Evolutionary conservation across 2,797 vertebrate genomes (phyloP).

Genomic region (Acestrorhynchus altus): DNA sequence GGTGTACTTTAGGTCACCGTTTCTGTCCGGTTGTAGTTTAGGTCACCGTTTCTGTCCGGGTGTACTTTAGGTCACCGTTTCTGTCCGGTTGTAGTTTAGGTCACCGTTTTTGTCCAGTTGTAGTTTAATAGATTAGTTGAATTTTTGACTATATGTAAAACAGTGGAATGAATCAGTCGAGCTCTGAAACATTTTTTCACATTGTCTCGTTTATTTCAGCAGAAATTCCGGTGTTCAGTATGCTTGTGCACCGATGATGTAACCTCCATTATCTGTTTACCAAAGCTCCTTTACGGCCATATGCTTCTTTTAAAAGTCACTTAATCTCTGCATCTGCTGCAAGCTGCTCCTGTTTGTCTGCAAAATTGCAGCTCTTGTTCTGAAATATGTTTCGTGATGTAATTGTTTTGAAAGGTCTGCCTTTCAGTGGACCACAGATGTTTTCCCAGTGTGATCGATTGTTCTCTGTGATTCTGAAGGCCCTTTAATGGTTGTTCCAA

Average conservation of each 20-base stretch:
- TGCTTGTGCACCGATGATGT: neutral
- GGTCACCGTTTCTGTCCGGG: too few relatives aligned
- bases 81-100: too few relatives aligned
- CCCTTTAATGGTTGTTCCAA: constrained; percentile 19
- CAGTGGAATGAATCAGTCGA: too few relatives aligned
- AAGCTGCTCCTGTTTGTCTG: neutral
- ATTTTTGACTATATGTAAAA: too few relatives aligned
- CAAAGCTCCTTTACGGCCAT: neutral
- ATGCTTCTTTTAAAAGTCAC: neutral
- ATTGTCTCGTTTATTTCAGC: too few relatives aligned
- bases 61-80: too few relatives aligned
- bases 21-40: too few relatives aligned
- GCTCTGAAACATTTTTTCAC: too few relatives aligned
- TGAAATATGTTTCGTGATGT: neutral
- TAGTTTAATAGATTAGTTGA: too few relatives aligned
- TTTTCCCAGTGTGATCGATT: constrained; percentile 9
- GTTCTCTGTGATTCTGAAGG: constrained; percentile 22
- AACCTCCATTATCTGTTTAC: neutral
- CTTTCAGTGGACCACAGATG: neutral
- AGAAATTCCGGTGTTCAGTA: too few relatives aligned
- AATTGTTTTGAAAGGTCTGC: constrained; percentile 10
- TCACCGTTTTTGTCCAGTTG: too few relatives aligned
- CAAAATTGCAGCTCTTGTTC: neutral
- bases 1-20: too few relatives aligned
- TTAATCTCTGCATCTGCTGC: neutral